Percentiles rank a stretch among this genome's conserved stretches.
Conservation (phyloP, 2,888 invertebrate species). For the Coenonympha arcania region DNA sequence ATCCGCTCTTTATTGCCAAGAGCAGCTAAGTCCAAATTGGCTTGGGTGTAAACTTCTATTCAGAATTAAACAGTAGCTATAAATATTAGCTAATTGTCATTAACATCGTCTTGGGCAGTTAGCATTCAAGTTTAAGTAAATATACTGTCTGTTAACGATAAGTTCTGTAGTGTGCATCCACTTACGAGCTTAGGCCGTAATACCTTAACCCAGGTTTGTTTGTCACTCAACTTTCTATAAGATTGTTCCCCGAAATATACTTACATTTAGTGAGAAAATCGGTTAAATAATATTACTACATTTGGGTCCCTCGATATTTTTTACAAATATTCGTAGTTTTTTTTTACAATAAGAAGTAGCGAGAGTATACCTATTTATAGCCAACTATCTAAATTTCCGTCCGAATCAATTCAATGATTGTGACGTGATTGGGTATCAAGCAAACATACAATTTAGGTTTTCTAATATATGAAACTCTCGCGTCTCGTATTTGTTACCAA, state of each 20-base stretch:
- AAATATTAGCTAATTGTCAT: slow-evolving; percentile 20
- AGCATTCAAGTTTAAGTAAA: slow-evolving; percentile 26
- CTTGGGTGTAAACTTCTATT: neutral
- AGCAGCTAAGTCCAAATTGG: slow-evolving; percentile 1
- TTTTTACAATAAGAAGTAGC: too few relatives aligned
- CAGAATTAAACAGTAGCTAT: slow-evolving; percentile 14
- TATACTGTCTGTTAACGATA: slow-evolving; percentile 2
- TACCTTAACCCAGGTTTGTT: slow-evolving; percentile 2
- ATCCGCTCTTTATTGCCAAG: slow-evolving; percentile 1
- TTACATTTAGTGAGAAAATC: too few relatives aligned
- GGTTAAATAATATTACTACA: too few relatives aligned
- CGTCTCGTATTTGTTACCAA: too few relatives aligned
- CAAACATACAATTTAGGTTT: too few relatives aligned
- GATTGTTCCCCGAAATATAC: neutral
- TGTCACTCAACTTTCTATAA: neutral
- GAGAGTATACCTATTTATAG: too few relatives aligned
- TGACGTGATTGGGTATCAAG: too few relatives aligned
- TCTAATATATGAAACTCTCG: too few relatives aligned
- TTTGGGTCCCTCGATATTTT: too few relatives aligned
- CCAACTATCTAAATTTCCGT: too few relatives aligned
- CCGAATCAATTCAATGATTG: too few relatives aligned
- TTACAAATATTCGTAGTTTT: too few relatives aligned
- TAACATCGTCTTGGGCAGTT: slow-evolving; percentile 21
- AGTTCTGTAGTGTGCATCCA: neutral
- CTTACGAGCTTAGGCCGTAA: slow-evolving; percentile 2